Conservation (phyloP, 2,113 vertebrate genomes). For the Triplophysa tibetana region DNA sequence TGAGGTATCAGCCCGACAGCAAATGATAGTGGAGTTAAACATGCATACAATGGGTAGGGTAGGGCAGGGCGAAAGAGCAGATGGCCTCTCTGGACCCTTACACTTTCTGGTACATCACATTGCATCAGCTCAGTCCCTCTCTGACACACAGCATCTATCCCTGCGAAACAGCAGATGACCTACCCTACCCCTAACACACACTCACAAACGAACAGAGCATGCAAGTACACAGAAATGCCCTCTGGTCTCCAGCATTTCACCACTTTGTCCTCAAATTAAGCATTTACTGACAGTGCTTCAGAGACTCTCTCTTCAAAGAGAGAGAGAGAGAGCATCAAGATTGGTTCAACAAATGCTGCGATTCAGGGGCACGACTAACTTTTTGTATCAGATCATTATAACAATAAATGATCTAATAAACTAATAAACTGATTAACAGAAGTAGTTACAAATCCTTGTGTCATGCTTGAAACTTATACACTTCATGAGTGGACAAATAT, state of each 20-base stretch:
- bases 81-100: constrained; percentile 43
- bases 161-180: constrained; percentile 6
- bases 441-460: too few relatives aligned
- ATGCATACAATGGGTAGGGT: neutral
- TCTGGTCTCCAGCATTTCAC: constrained; percentile 5
- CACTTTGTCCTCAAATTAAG: constrained; percentile 1
- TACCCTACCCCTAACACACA: neutral
- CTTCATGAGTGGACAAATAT: neutral
- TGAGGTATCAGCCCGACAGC: too few relatives aligned
- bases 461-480: too few relatives aligned
- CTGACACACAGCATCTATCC: constrained; percentile 14
- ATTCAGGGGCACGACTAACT: too few relatives aligned
- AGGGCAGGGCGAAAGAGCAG: constrained; percentile 29
- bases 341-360: too few relatives aligned
- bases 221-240: neutral
- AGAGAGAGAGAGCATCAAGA: neutral
- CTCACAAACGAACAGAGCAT: neutral
- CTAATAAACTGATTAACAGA: too few relatives aligned
- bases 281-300: neutral
- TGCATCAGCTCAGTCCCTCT: constrained; percentile 34
- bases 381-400: too few relatives aligned
- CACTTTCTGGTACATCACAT: constrained; percentile 40
- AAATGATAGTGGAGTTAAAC: neutral
- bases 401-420: too few relatives aligned
- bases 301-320: neutral